These are phyloP conservation scores for Danio rerio DNA, from an alignment of 2,113 vertebrate genomes.

Conservation along the genomic window GRCz12tu NC_133180.1:22857501-22858000, in stretches of 20 bases:
- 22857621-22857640: not conserved
- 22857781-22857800: not conserved
- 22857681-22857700: not conserved
- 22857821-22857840: not conserved
- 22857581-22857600: not conserved
- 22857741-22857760: not conserved
- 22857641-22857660: not conserved
- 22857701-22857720: not conserved
- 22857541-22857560: not conserved
- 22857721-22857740: not conserved
- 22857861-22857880: not conserved
- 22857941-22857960: too few species aligned
- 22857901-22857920: not conserved
- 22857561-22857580: conserved; percentile 5
- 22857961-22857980: too few species aligned
- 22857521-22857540: not conserved
- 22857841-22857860: not conserved
- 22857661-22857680: not conserved
- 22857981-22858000: not conserved
- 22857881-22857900: not conserved
- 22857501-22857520: not conserved
- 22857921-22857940: not conserved
- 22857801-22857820: not conserved
- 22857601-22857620: not conserved
- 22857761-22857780: not conserved